phyloP scores from a whole-genome alignment of 1,140 invertebrate species.

The Eupristina koningsbergeri region DNA sequence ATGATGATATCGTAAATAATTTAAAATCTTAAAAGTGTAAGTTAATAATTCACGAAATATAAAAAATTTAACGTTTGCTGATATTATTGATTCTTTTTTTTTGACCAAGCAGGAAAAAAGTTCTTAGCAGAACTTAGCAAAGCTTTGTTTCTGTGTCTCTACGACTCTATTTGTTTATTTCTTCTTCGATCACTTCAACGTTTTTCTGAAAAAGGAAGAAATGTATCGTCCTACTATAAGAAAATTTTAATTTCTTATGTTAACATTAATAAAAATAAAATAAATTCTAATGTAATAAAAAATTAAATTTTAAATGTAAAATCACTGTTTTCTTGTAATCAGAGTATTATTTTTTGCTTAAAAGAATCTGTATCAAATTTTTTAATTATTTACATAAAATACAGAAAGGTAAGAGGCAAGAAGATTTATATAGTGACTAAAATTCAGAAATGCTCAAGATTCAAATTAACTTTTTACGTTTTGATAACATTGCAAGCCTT shows the following conservation, averaged over 20 bases:
- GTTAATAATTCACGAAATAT: background rate
- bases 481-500: background rate
- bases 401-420: background rate
- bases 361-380: too few species aligned
- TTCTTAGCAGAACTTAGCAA: constrained; percentile 6
- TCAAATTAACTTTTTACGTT: constrained; percentile 34
- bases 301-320: background rate
- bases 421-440: constrained; percentile 5
- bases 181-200: background rate
- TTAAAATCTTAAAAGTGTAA: too few species aligned
- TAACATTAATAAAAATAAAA: background rate
- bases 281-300: background rate
- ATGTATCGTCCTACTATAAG: background rate
- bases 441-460: background rate
- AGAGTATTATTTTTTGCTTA: background rate
- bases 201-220: background rate
- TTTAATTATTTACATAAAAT: too few species aligned
- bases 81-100: background rate
- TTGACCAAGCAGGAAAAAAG: constrained; percentile 1
- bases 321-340: background rate
- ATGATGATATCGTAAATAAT: too few species aligned
- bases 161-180: background rate
- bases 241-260: background rate
- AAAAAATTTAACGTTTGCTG: background rate
- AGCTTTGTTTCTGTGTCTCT: background rate